A percentile compares a stretch with the other conserved stretches of the same genome.
Conservation (phyloP, 2,888 invertebrate species). For the Dynastes grantii region DNA sequence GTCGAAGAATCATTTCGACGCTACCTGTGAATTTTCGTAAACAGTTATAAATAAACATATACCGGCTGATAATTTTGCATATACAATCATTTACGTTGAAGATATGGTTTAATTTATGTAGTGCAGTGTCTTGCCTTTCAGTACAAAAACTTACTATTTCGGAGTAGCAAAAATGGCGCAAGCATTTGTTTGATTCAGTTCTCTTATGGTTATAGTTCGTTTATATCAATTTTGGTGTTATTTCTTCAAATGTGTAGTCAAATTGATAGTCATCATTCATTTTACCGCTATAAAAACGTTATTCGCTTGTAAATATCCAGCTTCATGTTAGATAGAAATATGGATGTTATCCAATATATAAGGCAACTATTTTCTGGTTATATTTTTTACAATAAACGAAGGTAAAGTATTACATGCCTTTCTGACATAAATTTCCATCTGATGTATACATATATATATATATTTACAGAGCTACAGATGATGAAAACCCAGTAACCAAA, state of each 20-base stretch:
- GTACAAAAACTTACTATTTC: not conserved
- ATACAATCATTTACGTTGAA: not conserved
- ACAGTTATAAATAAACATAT: not conserved
- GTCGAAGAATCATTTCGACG: not conserved
- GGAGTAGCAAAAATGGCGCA: constrained; percentile 49
- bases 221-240: constrained; percentile 10
- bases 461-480: constrained; percentile 52
- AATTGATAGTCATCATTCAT: constrained; percentile 15
- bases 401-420: constrained; percentile 20
- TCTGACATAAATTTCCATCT: not conserved
- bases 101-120: constrained; percentile 7
- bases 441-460: not conserved
- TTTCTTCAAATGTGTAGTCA: constrained; percentile 35
- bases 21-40: constrained; percentile 25
- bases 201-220: constrained; percentile 16
- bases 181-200: constrained; percentile 51
- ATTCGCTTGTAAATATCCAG: constrained; percentile 20
- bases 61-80: not conserved
- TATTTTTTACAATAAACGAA: constrained; percentile 43
- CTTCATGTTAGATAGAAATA: constrained; percentile 33
- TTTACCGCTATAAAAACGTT: not conserved
- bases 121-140: not conserved
- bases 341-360: constrained; percentile 50
- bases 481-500: constrained; percentile 59
- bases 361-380: constrained; percentile 38